phyloP scores from a whole-genome alignment of 1,140 invertebrate genomes.

The Mizuhopecten yessoensis region DNA sequence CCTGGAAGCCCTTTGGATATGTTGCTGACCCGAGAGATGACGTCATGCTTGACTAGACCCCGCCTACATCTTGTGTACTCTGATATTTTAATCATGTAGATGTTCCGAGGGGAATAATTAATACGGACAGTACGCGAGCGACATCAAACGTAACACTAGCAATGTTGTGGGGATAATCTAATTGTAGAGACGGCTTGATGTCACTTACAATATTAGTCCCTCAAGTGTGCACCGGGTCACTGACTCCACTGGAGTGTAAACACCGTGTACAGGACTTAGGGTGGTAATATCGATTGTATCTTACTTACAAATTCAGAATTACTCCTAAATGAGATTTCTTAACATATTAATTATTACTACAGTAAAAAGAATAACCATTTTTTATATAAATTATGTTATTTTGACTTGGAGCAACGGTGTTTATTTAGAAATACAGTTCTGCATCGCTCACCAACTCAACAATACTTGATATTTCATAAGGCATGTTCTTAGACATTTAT shows the following conservation, averaged over 20 bases:
- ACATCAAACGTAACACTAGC: neutral
- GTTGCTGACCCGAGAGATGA: neutral
- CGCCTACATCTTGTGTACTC: neutral
- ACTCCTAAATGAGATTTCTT: no score
- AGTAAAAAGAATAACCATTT: no score
- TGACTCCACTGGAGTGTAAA: neutral
- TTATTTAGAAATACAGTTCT: no score
- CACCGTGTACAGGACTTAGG: neutral
- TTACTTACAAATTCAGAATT: no score
- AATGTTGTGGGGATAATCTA: neutral
- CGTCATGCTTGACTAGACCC: neutral
- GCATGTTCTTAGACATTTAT: no score
- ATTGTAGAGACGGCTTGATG: slow-evolving; percentile 15
- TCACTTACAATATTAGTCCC: neutral
- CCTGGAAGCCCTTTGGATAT: no score
- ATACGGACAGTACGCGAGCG: neutral
- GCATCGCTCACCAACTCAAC: no score
- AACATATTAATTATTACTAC: no score
- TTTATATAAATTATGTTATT: no score
- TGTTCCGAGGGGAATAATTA: neutral
- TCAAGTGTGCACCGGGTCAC: neutral
- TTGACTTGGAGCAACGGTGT: no score
- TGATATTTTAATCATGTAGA: neutral
- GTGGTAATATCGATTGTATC: no score
- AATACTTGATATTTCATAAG: no score